These are phyloP conservation scores for Cheilosia vulpina DNA, from an alignment of 2,888 invertebrate species.

Conservation along the genomic window DNA sequence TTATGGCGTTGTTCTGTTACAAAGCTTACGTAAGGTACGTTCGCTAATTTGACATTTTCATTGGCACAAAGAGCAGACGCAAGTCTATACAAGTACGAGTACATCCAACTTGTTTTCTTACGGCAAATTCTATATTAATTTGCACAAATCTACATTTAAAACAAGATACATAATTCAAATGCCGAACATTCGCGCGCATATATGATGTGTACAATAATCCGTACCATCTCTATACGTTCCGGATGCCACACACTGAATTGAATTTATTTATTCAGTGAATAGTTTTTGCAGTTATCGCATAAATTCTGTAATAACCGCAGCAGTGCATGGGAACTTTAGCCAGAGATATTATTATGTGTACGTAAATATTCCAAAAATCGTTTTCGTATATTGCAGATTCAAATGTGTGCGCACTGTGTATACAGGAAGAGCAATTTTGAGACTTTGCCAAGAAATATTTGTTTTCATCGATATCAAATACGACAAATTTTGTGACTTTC, in stretches of 20 bases:
- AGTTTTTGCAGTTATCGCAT: conserved; percentile 57
- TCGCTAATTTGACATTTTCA: background rate
- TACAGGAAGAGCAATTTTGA: conserved; percentile 53
- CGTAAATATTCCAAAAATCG: conserved; percentile 37
- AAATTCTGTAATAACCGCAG: conserved; percentile 48
- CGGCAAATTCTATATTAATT: conserved; percentile 9
- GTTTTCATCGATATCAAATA: conserved; percentile 72
- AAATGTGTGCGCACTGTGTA: conserved; percentile 8
- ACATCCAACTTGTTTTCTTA: background rate
- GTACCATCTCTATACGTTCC: background rate
- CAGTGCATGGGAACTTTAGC: conserved; percentile 33
- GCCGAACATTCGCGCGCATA: conserved; percentile 21
- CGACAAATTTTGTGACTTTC: conserved; percentile 70
- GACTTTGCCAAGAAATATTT: conserved; percentile 67
- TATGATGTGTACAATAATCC: background rate
- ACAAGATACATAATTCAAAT: conserved; percentile 47
- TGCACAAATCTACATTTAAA: background rate
- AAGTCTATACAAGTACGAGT: background rate
- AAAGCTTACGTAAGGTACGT: background rate
- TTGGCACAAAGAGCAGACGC: background rate
- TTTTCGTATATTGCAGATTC: conserved; percentile 5
- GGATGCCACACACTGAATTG: conserved; percentile 39
- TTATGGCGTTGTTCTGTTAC: background rate
- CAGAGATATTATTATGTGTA: conserved; percentile 7
- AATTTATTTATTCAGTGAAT: conserved; percentile 57